Percentiles rank a stretch among this genome's conserved stretches.
These are phyloP conservation scores for Nixonia krombeini DNA, from an alignment of 1,140 invertebrate species.

Conservation along the genomic window DNA sequence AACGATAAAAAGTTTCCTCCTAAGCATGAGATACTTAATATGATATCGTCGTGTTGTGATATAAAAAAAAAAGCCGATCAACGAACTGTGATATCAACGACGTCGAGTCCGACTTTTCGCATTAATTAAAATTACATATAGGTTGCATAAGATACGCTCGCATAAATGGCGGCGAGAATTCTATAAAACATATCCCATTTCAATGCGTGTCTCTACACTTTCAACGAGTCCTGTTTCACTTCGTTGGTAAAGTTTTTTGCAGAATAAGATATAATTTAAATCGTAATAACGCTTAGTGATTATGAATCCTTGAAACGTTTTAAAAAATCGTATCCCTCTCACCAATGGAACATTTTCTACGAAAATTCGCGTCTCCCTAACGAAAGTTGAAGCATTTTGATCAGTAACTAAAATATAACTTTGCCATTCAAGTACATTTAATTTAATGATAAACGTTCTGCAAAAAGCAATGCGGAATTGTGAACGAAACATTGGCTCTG, in stretches of 20 bases:
- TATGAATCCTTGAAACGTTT: too few species aligned
- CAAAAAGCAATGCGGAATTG: too few species aligned
- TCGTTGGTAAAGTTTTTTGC: background rate
- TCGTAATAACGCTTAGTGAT: too few species aligned
- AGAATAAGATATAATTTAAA: too few species aligned
- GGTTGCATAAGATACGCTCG: background rate
- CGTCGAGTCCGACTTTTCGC: slow-evolving; percentile 4
- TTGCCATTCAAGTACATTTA: too few species aligned
- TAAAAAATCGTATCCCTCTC: too few species aligned
- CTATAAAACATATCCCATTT: slow-evolving; percentile 1
- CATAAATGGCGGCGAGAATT: slow-evolving; percentile 1
- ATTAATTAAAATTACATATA: slow-evolving; percentile 9
- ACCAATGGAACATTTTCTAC: too few species aligned
- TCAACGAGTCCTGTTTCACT: background rate
- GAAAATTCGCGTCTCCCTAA: too few species aligned
- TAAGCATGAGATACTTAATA: slow-evolving; percentile 1
- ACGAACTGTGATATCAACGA: slow-evolving; percentile 1
- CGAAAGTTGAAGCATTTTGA: too few species aligned
- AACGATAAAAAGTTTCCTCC: background rate
- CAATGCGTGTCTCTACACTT: slow-evolving; percentile 3
- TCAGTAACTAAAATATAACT: too few species aligned
- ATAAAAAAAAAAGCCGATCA: slow-evolving; percentile 9
- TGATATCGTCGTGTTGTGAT: background rate
- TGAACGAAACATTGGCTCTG: background rate
- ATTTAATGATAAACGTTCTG: too few species aligned